Conservation (phyloP, 2,888 invertebrate species). For the Rhagonycha lutea region DNA sequence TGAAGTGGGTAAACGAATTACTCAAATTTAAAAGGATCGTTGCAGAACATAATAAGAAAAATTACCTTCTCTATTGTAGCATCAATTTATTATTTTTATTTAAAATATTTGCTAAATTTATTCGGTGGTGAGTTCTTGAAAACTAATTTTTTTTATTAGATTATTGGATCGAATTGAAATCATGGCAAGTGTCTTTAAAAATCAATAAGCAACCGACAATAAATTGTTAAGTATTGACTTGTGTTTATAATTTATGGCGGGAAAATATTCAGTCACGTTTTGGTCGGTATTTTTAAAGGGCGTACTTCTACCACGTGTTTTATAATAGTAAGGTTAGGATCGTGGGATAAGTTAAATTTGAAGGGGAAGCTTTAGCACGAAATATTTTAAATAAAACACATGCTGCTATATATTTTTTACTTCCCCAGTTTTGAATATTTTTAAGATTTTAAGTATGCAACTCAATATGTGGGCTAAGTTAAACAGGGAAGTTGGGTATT, state of each 20-base stretch:
- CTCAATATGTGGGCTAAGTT: not conserved
- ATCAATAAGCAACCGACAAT: not conserved
- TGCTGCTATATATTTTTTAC: not conserved
- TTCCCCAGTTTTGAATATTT: too few species aligned
- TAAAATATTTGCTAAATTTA: not conserved
- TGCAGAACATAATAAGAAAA: not conserved
- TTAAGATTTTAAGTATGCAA: not conserved
- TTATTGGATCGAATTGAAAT: not conserved
- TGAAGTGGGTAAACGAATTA: not conserved
- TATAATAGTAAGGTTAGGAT: conserved; percentile 38
- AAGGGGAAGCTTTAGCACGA: not conserved
- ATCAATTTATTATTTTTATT: not conserved
- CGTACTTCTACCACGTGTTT: conserved; percentile 39
- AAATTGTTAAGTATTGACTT: not conserved
- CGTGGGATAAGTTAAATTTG: conserved; percentile 33
- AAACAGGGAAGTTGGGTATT: not conserved
- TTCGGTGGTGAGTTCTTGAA: not conserved
- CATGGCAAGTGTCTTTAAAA: not conserved
- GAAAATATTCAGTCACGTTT: conserved; percentile 16
- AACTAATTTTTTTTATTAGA: not conserved
- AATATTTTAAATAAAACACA: not conserved
- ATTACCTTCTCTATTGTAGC: not conserved
- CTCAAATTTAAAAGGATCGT: not conserved
- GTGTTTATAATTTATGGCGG: conserved; percentile 5
- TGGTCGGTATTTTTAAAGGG: conserved; percentile 21